Percentiles rank a stretch among this genome's conserved stretches.
phyloP scores from a whole-genome alignment of 2,113 vertebrate genomes.

The Zapus hudsonius region DNA sequence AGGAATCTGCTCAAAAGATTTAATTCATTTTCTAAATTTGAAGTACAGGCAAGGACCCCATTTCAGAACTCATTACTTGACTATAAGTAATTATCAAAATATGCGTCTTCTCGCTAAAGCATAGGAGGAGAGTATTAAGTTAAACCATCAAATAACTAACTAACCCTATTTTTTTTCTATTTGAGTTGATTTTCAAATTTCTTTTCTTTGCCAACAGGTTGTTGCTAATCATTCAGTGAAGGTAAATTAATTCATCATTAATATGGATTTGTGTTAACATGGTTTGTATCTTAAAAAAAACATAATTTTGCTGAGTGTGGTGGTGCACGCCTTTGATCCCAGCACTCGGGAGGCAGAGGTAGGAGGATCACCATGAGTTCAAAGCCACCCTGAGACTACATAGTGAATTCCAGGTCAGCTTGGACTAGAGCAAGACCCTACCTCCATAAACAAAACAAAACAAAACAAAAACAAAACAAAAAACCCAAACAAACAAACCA shows the following conservation, averaged over 20 bases:
- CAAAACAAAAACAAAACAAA: no score
- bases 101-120: constrained; percentile 10
- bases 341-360: no score
- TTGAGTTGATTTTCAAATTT: neutral
- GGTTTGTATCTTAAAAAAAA: neutral
- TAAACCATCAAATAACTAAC: no score
- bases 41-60: neutral
- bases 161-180: neutral
- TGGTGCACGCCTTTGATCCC: no score
- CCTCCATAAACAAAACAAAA: no score
- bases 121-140: neutral
- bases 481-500: no score
- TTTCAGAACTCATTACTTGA: neutral
- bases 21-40: neutral
- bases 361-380: no score
- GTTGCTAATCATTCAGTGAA: neutral
- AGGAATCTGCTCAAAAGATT: neutral
- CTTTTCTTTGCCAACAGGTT: neutral
- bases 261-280: neutral
- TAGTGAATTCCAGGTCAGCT: no score
- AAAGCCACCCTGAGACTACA: no score
- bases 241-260: neutral
- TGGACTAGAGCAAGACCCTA: no score
- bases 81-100: neutral
- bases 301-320: no score